Evolutionary conservation across 1,140 invertebrate species (phyloP).

Genomic region (Rhopalosiphum padi): DNA sequence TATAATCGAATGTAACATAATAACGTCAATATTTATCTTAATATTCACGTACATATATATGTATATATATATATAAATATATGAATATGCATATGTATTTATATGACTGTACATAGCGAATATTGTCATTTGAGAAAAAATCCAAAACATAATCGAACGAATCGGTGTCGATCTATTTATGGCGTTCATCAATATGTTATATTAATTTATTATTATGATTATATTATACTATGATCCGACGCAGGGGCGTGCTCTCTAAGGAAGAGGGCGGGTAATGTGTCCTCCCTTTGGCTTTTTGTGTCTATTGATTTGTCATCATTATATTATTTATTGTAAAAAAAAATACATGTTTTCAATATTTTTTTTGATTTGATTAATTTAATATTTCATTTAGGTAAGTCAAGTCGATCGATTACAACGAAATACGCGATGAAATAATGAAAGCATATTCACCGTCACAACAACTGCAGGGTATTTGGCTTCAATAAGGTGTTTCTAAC

Average conservation of each 20-base stretch:
- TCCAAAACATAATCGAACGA: neutral
- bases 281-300: neutral
- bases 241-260: no score
- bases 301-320: neutral
- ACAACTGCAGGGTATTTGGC: no score
- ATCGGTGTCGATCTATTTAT: neutral
- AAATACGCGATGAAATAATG: no score
- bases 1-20: neutral
- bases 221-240: neutral
- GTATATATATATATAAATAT: neutral
- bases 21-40: neutral
- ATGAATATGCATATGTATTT: neutral
- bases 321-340: neutral
- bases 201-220: no score
- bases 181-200: neutral
- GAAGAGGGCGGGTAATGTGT: no score
- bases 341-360: neutral
- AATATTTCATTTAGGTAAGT: no score
- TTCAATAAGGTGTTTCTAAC: no score
- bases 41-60: neutral
- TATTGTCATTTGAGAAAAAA: neutral
- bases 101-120: neutral
- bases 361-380: no score
- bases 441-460: no score
- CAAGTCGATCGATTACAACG: no score